These are phyloP conservation scores for Ochropacha duplaris DNA, from an alignment of 2,888 invertebrate genomes.

Conservation along the genomic window DNA sequence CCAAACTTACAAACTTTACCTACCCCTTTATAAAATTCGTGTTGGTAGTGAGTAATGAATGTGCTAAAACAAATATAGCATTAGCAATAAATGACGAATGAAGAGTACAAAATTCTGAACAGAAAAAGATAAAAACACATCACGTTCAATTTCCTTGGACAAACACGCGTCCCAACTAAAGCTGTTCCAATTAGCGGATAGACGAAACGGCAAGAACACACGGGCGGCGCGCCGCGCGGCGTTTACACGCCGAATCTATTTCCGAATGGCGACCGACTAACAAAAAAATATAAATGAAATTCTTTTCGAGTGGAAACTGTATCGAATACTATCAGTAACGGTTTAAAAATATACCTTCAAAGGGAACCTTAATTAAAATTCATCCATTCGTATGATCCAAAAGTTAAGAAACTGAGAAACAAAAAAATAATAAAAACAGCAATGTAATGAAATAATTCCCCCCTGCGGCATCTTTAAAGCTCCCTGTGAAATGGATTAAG, in stretches of 20 bases:
- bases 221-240: conserved; percentile 7
- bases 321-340: conserved; percentile 10
- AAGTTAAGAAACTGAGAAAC: not conserved
- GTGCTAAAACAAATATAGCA: not conserved
- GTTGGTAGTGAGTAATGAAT: not conserved
- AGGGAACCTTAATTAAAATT: not conserved
- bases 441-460: not conserved
- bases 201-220: conserved; percentile 5
- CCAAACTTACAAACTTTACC: no score
- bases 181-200: conserved; percentile 32
- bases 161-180: conserved; percentile 20
- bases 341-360: not conserved
- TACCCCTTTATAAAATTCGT: no score
- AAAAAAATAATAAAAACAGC: not conserved
- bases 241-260: conserved; percentile 38
- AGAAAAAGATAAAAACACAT: conserved; percentile 2
- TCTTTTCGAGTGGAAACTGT: conserved; percentile 12
- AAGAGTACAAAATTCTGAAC: not conserved
- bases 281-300: conserved; percentile 28
- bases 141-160: conserved; percentile 33
- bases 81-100: no score
- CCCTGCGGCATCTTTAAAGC: not conserved
- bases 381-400: not conserved
- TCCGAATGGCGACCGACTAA: conserved; percentile 25
- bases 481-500: not conserved